These are phyloP conservation scores for Pentalonia nigronervosa DNA, from an alignment of 1,140 invertebrate species.

Conservation along the genomic window DNA sequence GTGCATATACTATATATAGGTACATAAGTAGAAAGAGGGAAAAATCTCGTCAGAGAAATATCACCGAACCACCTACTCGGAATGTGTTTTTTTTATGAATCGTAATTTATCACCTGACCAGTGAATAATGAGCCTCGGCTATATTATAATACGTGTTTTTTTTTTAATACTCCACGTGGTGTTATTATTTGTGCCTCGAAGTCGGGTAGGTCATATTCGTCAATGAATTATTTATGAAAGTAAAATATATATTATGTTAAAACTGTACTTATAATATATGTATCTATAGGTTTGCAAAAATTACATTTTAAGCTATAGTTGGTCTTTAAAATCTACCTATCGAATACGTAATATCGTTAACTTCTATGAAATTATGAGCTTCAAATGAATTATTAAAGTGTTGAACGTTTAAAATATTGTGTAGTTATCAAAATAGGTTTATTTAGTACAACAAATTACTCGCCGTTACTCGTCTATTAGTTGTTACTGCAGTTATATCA, in stretches of 20 bases:
- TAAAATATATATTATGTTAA: background rate
- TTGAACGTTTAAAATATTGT: no score
- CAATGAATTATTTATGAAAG: background rate
- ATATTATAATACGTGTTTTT: background rate
- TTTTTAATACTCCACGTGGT: background rate
- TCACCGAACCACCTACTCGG: constrained; percentile 19
- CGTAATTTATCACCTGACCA: constrained; percentile 15
- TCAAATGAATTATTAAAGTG: background rate
- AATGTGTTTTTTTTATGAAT: constrained; percentile 27
- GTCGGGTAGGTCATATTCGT: background rate
- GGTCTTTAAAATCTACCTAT: background rate
- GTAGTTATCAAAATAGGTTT: background rate
- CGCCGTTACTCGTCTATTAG: background rate
- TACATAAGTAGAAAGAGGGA: background rate
- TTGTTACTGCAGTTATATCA: background rate
- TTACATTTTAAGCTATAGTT: background rate
- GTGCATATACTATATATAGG: background rate
- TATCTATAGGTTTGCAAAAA: background rate
- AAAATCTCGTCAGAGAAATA: constrained; percentile 35
- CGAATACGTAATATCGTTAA: background rate
- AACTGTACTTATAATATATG: background rate
- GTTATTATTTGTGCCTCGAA: background rate
- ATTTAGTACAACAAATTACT: background rate
- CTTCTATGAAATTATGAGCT: background rate
- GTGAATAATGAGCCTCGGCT: constrained; percentile 21